Evolutionary conservation across 2,797 vertebrate genomes (phyloP).

Genomic region (Macropus fuliginosus): DNA sequence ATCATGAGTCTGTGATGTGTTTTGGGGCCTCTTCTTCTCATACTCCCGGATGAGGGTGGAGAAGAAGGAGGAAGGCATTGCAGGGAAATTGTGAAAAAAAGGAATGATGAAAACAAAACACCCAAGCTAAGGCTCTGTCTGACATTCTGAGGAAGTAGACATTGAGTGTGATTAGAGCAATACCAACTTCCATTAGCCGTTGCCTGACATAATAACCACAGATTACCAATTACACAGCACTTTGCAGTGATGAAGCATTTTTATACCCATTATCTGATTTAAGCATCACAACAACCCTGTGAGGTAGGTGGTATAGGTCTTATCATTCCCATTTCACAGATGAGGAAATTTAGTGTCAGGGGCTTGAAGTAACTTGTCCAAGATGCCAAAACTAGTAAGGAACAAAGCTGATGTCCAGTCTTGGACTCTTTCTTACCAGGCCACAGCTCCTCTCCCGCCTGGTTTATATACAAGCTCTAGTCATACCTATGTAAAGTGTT

Average conservation of each 20-base stretch:
- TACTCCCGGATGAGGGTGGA: neutral
- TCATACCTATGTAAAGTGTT: neutral
- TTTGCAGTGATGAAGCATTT: neutral
- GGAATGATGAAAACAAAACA: neutral
- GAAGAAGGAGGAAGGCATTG: neutral
- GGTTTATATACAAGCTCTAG: neutral
- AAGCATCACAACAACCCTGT: neutral
- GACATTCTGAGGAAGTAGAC: neutral
- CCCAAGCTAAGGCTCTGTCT: neutral
- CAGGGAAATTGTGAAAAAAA: neutral
- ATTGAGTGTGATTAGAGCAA: neutral
- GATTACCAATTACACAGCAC: neutral
- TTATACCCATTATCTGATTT: neutral
- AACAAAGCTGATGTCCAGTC: neutral
- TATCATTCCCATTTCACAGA: neutral
- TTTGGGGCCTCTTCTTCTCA: rapidly evolving
- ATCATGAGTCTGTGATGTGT: rapidly evolving
- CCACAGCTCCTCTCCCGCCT: neutral
- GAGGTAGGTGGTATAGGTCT: neutral
- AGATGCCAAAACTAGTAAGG: neutral
- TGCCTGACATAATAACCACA: neutral
- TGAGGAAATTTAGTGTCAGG: neutral
- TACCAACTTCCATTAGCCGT: no score
- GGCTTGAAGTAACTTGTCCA: neutral
- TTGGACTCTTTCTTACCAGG: neutral